These are phyloP conservation scores for Leptinotarsa texana DNA, from an alignment of 1,140 invertebrate genomes.

Conservation along the genomic window DNA sequence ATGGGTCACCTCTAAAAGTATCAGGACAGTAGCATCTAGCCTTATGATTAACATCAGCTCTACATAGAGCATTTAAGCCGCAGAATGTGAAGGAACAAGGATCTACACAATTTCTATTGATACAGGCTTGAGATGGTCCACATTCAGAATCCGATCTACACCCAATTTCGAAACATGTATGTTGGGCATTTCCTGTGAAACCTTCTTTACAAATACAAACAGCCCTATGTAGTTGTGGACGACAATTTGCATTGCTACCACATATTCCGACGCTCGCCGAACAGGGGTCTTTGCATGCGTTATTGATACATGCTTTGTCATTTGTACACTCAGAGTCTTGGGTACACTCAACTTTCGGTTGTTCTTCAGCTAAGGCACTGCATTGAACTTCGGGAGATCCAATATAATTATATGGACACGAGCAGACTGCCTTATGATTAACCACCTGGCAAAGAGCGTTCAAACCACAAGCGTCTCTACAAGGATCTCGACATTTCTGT, in stretches of 20 bases:
- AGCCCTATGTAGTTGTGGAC: conserved; percentile 78
- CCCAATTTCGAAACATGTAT: conserved; percentile 78
- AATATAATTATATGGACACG: conserved; percentile 75
- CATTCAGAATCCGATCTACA: conserved; percentile 86
- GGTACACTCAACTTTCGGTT: conserved; percentile 75
- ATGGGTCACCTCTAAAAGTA: conserved; percentile 75
- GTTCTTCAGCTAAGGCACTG: conserved; percentile 56
- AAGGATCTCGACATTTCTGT: conserved; percentile 82
- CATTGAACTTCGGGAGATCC: conserved; percentile 82
- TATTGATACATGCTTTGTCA: conserved; percentile 80
- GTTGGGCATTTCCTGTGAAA: conserved; percentile 82
- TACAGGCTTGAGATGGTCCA: conserved; percentile 77
- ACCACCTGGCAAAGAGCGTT: conserved; percentile 83
- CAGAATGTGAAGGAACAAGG: conserved; percentile 80
- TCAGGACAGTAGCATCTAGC: conserved; percentile 80
- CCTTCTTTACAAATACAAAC: conserved; percentile 83
- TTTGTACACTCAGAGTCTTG: conserved; percentile 82
- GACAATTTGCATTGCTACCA: conserved; percentile 80
- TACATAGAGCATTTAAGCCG: conserved; percentile 79
- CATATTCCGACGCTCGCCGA: conserved; percentile 66
- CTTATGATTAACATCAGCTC: conserved; percentile 70
- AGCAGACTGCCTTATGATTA: conserved; percentile 80
- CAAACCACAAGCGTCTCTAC: conserved; percentile 77
- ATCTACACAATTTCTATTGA: conserved; percentile 81
- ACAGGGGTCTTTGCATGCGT: conserved; percentile 80